Conservation (phyloP, 2,888 invertebrate species). For the Cyclophora punctaria region DNA sequence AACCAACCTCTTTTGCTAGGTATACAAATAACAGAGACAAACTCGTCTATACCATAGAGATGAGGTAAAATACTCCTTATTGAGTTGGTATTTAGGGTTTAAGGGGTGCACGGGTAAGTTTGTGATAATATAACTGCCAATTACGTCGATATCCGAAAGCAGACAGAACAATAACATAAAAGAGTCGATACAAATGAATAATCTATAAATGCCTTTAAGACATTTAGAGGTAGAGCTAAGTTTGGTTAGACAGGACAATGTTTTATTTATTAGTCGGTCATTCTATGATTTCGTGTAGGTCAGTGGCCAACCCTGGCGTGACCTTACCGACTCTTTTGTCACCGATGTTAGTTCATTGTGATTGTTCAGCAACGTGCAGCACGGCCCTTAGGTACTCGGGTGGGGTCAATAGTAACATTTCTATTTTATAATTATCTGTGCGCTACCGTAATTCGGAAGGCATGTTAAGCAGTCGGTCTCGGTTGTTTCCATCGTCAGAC, state of each 20-base stretch:
- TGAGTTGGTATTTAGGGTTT: slow-evolving; percentile 6
- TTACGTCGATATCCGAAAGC: slow-evolving; percentile 54
- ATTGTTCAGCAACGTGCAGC: too few relatives aligned
- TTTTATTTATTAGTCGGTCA: neutral
- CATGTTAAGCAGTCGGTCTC: too few relatives aligned
- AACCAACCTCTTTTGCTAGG: too few relatives aligned
- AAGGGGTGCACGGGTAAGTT: slow-evolving; percentile 26
- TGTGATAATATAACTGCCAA: slow-evolving; percentile 47
- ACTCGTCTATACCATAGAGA: neutral
- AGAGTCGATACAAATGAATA: slow-evolving; percentile 72
- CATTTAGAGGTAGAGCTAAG: slow-evolving; percentile 36
- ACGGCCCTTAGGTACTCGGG: too few relatives aligned
- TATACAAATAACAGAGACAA: neutral
- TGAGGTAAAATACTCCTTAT: slow-evolving; percentile 17
- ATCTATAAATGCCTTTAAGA: slow-evolving; percentile 72
- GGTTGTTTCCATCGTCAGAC: too few relatives aligned
- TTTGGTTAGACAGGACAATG: slow-evolving; percentile 25
- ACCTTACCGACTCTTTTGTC: neutral
- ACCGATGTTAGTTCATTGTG: too few relatives aligned
- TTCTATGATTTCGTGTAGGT: neutral
- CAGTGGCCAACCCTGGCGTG: neutral
- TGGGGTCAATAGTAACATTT: too few relatives aligned
- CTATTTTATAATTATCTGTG: too few relatives aligned
- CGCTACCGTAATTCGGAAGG: too few relatives aligned
- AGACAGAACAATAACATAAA: slow-evolving; percentile 67